phyloP scores from a whole-genome alignment of 2,888 invertebrate species.

The Ectropis crepuscularia region DNA sequence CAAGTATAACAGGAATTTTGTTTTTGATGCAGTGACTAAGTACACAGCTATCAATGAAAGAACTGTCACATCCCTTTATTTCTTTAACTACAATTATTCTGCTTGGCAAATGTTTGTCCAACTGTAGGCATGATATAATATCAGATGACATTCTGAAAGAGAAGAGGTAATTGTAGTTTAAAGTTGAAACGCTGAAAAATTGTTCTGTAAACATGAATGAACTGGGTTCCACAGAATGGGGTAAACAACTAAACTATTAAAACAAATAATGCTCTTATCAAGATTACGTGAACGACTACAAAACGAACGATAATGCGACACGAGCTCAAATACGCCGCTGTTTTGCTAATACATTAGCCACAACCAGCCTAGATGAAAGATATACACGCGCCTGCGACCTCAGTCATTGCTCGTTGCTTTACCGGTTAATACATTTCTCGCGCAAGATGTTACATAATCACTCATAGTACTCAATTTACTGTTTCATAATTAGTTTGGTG shows the following conservation, averaged over 20 bases:
- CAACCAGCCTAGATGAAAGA: slow-evolving; percentile 36
- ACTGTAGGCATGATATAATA: slow-evolving; percentile 86
- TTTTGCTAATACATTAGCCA: slow-evolving; percentile 42
- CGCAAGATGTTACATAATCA: slow-evolving; percentile 37
- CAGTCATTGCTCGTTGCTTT: slow-evolving; percentile 45
- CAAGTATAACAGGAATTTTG: slow-evolving; percentile 85
- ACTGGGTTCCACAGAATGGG: background rate
- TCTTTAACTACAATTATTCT: slow-evolving; percentile 88
- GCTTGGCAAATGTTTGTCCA: slow-evolving; percentile 84
- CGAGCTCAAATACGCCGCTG: slow-evolving; percentile 41
- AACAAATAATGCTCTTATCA: slow-evolving; percentile 8
- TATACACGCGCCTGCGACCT: slow-evolving; percentile 39
- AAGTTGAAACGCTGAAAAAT: too few relatives aligned
- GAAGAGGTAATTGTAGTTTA: background rate
- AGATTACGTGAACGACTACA: slow-evolving; percentile 13
- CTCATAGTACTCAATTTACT: slow-evolving; percentile 4
- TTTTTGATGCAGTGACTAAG: slow-evolving; percentile 86
- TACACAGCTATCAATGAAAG: slow-evolving; percentile 88
- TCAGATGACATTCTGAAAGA: slow-evolving; percentile 85
- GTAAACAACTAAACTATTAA: background rate
- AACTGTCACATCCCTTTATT: slow-evolving; percentile 88
- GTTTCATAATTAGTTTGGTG: slow-evolving; percentile 9
- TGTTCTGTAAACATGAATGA: background rate
- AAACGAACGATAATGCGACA: slow-evolving; percentile 47
- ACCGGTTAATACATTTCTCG: slow-evolving; percentile 43